Base-by-base conservation (phyloP, 2,888 invertebrate genomes). In the Altica lythri region DNA sequence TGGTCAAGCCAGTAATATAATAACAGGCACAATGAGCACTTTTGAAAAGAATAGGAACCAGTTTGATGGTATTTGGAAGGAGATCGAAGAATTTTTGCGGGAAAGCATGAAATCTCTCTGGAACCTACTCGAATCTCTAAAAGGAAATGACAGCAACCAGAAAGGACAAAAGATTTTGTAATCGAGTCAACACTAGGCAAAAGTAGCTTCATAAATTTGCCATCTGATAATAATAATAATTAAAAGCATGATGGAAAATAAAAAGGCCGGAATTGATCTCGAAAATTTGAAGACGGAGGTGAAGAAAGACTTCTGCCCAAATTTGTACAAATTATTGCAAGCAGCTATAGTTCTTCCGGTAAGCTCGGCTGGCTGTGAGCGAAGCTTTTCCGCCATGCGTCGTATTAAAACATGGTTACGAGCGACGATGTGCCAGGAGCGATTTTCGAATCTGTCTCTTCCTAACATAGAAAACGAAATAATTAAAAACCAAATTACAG, bases 301-400 rank as follows among this genome's bases (percentile, higher is more conserved):
- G n/a, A 38, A 29, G 16, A 4, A 45, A 38, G 46, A 52, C 37
- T 45, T 38, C 38, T 52, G 45, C 19, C 38, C 46, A 18, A 52
- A 52, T 45, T 29, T 45, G 12, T 52, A 46, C 29, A 45, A 46
- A 52, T 38, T 38, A 37, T 37, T 46, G 10, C 45, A 46, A 29
- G 38, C 35, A 18, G 45, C 29, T 27, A 35, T 37, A n/a, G 22
- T 19, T 13, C 25, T 51, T 22, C 46, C 46, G n/a, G 38, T 46
- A 29, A 52, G 35, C 37, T 52, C 37, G 14, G 37, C 52, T 37
- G 29, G 44, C 10, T 34, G 37, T 52, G 44, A 45, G 27, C 27
- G 37, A 10, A 52, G 45, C 29, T 45, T 52, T 22, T 52, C 37
- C 44, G 52, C 37, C 25, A 52, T 50, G n/a, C n/a, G n/a, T n/a